Percentiles rank a stretch among this genome's conserved stretches.
Conservation (phyloP, 2,888 invertebrate species). For the Caprella mutica region DNA sequence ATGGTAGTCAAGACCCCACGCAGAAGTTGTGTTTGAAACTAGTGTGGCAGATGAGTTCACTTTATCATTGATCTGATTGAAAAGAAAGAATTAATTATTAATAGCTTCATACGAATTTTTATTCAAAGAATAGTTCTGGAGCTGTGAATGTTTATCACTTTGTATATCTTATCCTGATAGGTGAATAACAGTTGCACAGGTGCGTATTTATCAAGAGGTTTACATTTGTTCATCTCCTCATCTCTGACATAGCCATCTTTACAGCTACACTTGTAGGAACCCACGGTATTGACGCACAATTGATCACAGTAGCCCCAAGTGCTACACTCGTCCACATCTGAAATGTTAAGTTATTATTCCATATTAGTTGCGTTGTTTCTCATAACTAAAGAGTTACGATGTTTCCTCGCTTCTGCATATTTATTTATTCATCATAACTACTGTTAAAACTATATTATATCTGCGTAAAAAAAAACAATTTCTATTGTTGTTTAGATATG, state of each 20-base stretch:
- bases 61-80: constrained; percentile 13
- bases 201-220: constrained; percentile 48
- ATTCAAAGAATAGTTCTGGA: too few species aligned
- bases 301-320: constrained; percentile 95
- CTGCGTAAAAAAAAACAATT: too few species aligned
- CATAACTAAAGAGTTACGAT: too few species aligned
- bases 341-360: constrained; percentile 5
- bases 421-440: too few species aligned
- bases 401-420: too few species aligned
- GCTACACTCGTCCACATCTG: constrained; percentile 79
- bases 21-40: constrained; percentile 69
- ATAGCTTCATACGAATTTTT: too few species aligned
- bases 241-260: constrained; percentile 59
- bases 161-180: constrained; percentile 55
- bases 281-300: constrained; percentile 75
- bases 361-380: too few species aligned
- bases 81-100: too few species aligned
- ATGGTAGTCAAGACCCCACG: constrained; percentile 76
- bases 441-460: too few species aligned
- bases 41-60: constrained; percentile 37
- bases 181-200: constrained; percentile 51
- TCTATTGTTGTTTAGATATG: too few species aligned
- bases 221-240: constrained; percentile 39
- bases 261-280: constrained; percentile 70
- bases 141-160: too few species aligned